These are phyloP conservation scores for Neotoxoptera formosana DNA, from an alignment of 1,140 invertebrate genomes.

Conservation along the genomic window DNA sequence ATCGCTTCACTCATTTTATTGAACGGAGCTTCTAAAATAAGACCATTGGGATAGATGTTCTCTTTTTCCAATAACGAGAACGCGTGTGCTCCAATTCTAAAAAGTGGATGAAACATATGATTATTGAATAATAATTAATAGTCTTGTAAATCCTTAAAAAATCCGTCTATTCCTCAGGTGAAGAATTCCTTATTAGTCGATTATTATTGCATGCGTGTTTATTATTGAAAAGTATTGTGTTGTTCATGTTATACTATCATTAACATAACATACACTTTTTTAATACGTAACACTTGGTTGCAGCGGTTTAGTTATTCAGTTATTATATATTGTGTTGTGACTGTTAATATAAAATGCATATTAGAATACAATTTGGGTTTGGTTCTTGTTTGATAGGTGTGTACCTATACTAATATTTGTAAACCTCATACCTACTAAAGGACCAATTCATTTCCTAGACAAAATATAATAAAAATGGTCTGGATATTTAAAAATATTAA, in stretches of 20 bases:
- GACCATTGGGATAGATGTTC: constrained; percentile 71
- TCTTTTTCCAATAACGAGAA: constrained; percentile 68
- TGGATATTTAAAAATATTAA: no score
- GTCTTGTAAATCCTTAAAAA: neutral
- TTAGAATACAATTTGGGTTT: neutral
- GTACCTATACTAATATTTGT: neutral
- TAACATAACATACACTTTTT: neutral
- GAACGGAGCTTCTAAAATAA: constrained; percentile 89
- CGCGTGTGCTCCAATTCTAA: constrained; percentile 72
- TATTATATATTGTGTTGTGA: neutral
- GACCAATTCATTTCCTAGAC: neutral
- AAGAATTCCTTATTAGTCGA: neutral
- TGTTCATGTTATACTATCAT: neutral
- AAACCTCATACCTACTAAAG: neutral
- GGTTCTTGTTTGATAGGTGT: neutral
- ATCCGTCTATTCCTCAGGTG: neutral
- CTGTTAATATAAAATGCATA: neutral
- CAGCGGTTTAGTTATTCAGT: neutral
- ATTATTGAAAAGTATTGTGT: neutral
- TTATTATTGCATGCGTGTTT: neutral
- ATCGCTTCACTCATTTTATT: constrained; percentile 86
- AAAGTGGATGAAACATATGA: constrained; percentile 49
- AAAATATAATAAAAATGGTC: neutral
- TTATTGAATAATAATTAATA: neutral
- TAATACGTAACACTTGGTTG: neutral